Evolutionary conservation across 2,797 vertebrate species (phyloP), one percentile per base, ranked within the genome.

Genomic region (Trematomus bernacchii): DNA sequence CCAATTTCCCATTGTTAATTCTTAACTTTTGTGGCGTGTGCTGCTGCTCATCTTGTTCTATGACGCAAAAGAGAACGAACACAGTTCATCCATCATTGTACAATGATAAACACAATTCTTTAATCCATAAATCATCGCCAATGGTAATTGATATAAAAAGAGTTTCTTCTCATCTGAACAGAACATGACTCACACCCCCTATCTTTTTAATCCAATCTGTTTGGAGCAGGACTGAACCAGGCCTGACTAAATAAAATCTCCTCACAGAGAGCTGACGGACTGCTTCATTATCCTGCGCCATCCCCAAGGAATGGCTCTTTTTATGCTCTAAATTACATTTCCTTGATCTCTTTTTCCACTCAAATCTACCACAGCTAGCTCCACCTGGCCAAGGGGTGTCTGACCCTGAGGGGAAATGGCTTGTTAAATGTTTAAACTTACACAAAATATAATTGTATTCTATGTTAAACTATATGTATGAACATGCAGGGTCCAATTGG

Each of bases 151-250:
- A 62, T 48, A 53, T 60, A 15, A 68, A 73, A 53, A 55, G 66
- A 50, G 66, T 77, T 82, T 80, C 30, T 80, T 84, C 74, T 85
- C 60, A 62, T 71, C 48, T 6, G 78, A 79, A 80, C 77, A 85
- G 75, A 84, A 46, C 73, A 76, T 62, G 71, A 79, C 80, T 87
- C 77, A 80, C 52, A 66, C 53, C 23, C 46, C 53, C 71, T 72
- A 42, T 79, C 33, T 8, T 37, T 72, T 76, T 88, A 92, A 93
- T 93, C 47, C 77, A 88, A 92, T 91, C 66, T 79, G 75, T 66
- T 48, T 9, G 68, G 60, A 76, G 74, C 85, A 86, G 85, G 76
- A 64, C 71, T 88, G 73, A 90, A 76, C 50, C 72, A 68, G 79
- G 68, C 68, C 69, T 79, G 79, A 85, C 85, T 70, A 80, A 88